These are phyloP conservation scores for Trichomycterus rosablanca DNA, from an alignment of 2,113 vertebrate species.

Conservation along the genomic window DNA sequence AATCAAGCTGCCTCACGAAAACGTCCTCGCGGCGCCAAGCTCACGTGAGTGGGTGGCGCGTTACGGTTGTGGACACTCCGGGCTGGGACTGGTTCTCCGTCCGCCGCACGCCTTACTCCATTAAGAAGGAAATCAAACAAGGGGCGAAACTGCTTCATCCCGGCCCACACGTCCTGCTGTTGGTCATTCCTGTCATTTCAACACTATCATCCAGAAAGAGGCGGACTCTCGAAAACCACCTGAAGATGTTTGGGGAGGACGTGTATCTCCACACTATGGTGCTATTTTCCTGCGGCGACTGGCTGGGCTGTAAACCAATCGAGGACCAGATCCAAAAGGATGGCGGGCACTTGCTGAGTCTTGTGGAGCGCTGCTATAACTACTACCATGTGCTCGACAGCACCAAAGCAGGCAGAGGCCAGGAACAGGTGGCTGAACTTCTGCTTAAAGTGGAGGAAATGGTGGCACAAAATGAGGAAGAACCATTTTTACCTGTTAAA, in stretches of 20 bases:
- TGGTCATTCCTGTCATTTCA: constrained; percentile 69
- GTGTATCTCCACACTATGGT: constrained; percentile 68
- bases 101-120: constrained; percentile 59
- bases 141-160: constrained; percentile 66
- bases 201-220: constrained; percentile 67
- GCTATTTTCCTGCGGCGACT: constrained; percentile 71
- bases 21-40: constrained; percentile 63
- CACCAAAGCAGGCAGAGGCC: constrained; percentile 60
- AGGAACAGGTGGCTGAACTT: constrained; percentile 58
- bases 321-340: constrained; percentile 70
- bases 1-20: constrained; percentile 64
- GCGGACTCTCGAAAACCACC: constrained; percentile 63
- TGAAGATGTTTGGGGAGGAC: constrained; percentile 65
- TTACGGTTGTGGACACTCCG: constrained; percentile 70
- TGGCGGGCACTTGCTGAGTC: constrained; percentile 63
- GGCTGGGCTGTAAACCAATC: constrained; percentile 67
- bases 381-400: constrained; percentile 72
- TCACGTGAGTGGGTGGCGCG: constrained; percentile 59
- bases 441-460: constrained; percentile 71
- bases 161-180: constrained; percentile 65
- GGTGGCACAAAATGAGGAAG: constrained; percentile 66
- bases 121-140: constrained; percentile 64
- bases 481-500: constrained; percentile 67
- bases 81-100: constrained; percentile 73
- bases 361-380: constrained; percentile 68